Evolutionary conservation across 2,888 invertebrate species (phyloP).

Genomic region (Cistogaster globosa): DNA sequence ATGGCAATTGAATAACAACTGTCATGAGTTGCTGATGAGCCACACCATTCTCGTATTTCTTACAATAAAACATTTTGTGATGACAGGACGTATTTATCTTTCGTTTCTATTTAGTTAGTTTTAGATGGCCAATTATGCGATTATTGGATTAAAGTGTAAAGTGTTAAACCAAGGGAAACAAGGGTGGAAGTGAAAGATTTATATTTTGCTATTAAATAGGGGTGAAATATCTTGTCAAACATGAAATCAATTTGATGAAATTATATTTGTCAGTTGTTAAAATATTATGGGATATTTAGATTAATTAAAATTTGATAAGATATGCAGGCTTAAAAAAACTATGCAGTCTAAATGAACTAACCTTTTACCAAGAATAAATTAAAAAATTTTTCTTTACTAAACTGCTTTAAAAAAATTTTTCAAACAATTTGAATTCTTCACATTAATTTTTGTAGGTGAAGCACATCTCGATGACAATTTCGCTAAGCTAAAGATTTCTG

Average conservation of each 20-base stretch:
- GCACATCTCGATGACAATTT: no score
- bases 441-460: no score
- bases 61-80: conserved; percentile 61
- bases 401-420: no score
- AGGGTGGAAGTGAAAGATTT: conserved; percentile 12
- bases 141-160: conserved; percentile 61
- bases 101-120: conserved; percentile 21
- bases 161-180: conserved; percentile 16
- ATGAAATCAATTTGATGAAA: conserved; percentile 25
- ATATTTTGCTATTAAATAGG: background rate
- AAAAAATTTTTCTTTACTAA: no score
- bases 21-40: conserved; percentile 58
- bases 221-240: conserved; percentile 10
- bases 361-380: no score
- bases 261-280: conserved; percentile 14
- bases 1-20: conserved; percentile 66
- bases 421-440: no score
- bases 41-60: background rate
- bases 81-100: conserved; percentile 51
- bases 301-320: conserved; percentile 19
- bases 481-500: no score
- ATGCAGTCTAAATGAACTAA: no score
- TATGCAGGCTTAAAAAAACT: background rate
- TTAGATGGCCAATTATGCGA: conserved; percentile 63
- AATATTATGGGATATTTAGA: conserved; percentile 19